A percentile compares a stretch with the other conserved stretches of the same genome.
Evolutionary conservation across 2,888 invertebrate genomes (phyloP).

Genomic region (Tethea ocularis): DNA sequence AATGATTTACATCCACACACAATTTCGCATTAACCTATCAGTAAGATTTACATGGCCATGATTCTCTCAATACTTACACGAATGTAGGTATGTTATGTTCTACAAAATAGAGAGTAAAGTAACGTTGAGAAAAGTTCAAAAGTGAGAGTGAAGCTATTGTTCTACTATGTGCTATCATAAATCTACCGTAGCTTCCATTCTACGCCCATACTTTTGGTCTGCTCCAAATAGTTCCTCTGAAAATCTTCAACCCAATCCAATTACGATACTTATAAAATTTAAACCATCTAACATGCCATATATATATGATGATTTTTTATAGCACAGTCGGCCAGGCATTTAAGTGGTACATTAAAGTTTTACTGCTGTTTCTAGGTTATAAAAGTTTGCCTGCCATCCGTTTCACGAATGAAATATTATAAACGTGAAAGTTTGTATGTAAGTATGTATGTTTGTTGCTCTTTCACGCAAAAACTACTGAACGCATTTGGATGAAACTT

Average conservation of each 20-base stretch:
- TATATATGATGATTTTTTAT: slow-evolving; percentile 2
- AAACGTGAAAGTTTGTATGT: too few species aligned
- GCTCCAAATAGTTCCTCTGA: not conserved
- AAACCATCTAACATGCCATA: not conserved
- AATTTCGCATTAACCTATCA: too few species aligned
- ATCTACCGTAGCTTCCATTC: not conserved
- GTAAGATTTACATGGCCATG: not conserved
- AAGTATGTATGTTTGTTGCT: too few species aligned
- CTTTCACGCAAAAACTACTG: too few species aligned
- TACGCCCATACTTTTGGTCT: too few species aligned
- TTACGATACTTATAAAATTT: not conserved
- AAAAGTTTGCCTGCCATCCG: not conserved
- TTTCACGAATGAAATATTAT: too few species aligned
- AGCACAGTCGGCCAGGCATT: not conserved
- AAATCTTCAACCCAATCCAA: not conserved
- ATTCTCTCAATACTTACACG: not conserved
- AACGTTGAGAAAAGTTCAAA: not conserved
- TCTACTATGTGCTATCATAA: not conserved
- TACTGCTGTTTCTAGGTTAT: not conserved
- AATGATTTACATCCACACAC: too few species aligned
- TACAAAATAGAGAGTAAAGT: slow-evolving; percentile 1
- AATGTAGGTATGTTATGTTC: not conserved
- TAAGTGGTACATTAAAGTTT: not conserved
- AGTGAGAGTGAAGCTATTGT: not conserved
- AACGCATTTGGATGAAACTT: too few species aligned